A percentile compares a stretch with the other conserved stretches of the same genome.
Evolutionary conservation across 2,888 invertebrate genomes (phyloP).

Genomic region (Dolomedes plantarius): DNA sequence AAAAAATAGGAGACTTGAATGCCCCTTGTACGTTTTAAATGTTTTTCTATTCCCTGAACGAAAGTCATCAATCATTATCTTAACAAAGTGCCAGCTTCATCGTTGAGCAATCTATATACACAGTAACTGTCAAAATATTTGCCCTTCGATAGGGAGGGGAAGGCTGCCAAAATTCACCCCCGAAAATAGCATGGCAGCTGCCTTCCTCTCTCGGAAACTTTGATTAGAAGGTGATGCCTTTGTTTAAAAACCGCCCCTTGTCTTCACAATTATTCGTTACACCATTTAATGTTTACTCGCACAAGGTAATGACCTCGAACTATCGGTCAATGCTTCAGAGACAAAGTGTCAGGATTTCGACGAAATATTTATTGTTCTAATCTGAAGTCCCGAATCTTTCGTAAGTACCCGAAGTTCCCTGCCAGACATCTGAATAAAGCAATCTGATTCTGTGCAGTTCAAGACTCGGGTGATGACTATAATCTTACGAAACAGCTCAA

Average conservation of each 20-base stretch:
- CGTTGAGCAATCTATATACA: too few species aligned
- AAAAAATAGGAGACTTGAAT: too few species aligned
- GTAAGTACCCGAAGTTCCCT: background rate
- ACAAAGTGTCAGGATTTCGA: background rate
- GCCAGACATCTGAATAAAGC: background rate
- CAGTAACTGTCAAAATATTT: background rate
- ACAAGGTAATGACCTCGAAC: background rate
- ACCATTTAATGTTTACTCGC: background rate
- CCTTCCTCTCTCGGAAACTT: background rate
- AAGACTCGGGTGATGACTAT: background rate
- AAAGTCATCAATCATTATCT: too few species aligned
- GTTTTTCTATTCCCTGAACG: too few species aligned
- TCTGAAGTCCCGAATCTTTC: background rate
- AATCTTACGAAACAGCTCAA: too few species aligned
- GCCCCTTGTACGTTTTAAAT: too few species aligned
- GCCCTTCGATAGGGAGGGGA: background rate
- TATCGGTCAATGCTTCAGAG: background rate
- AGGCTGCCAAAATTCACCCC: background rate
- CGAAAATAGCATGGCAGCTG: background rate
- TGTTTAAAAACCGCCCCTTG: background rate
- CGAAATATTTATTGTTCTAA: too few species aligned
- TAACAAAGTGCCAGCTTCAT: too few species aligned
- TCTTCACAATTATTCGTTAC: background rate
- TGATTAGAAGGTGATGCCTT: background rate
- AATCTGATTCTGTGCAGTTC: background rate